Evolutionary conservation across 2,888 invertebrate genomes (phyloP), one percentile per base, ranked within the genome.

Genomic region (Leptopterna dolabrata): DNA sequence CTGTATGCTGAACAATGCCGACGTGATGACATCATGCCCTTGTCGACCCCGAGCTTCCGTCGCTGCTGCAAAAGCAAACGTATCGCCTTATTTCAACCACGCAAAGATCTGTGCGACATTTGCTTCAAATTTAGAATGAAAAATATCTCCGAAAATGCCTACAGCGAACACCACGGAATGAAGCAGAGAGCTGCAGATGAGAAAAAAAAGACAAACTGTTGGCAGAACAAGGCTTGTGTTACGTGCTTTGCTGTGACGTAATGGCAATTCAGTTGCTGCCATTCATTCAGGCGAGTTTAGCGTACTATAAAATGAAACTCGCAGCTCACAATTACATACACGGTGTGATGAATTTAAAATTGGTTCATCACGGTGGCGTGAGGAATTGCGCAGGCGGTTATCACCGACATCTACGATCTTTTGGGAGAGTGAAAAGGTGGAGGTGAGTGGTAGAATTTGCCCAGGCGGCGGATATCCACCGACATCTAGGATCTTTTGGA

Each of bases 241-340:
- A 36, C 29, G 27, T 70, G 0, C 55, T 88, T 7, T 87, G 83
- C n/a, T 55, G 81, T 45, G 88, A 88, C 47, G n/a, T 88, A n/a
- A 80, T 80, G 87, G 55, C 83, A 11, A 76, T 88, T 0, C 24
- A 86, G 36, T 13, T 84, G 16, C 47, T 36, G 47, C 87, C 88
- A 30, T 63, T 6, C 30, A 76, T 76, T 9, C 7, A 76, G 76
- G 16, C 76, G 6, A 24, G 24, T 6, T 9, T 36, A 7, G 29
- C 76, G 6, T 76, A 76, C 30, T 76, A 76, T 16, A 76, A 76
- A 16, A 76, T 70, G 70, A 70, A 70, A 27, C 30, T 85, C n/a
- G 36, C 29, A n/a, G 41, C 27, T 9, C 85, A 85, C 70, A 76
- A 76, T 29, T 86, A 43, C 24, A 86, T n/a, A n/a, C n/a, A n/a